Percentiles rank a stretch among this genome's conserved stretches.
Evolutionary conservation across 2,113 vertebrate species (phyloP).

Genomic region (Ploceus nigricollis): DNA sequence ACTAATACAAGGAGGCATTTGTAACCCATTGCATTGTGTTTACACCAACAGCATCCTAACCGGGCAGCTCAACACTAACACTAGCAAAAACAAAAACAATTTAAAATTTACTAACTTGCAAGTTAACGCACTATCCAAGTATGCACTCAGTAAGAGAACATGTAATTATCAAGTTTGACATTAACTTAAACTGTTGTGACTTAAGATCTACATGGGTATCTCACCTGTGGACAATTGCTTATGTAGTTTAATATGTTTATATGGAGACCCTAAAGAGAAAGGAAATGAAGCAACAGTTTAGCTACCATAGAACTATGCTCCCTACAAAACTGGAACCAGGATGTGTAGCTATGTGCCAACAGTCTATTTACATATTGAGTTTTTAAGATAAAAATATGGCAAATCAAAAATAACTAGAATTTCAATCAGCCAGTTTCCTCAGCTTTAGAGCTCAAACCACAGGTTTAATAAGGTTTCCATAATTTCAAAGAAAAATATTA

Average conservation of each 20-base stretch:
- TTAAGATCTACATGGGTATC: not conserved
- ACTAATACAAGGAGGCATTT: not conserved
- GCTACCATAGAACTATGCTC: accelerated
- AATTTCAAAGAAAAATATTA: not conserved
- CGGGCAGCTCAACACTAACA: not conserved
- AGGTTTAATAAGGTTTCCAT: not conserved
- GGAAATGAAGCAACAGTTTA: not conserved
- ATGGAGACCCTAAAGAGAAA: not conserved
- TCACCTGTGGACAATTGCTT: not conserved
- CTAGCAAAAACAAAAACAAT: not conserved
- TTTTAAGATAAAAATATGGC: not conserved
- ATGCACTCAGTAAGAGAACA: not conserved
- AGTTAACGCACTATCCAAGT: not conserved
- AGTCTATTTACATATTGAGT: not conserved
- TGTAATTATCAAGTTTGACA: not conserved
- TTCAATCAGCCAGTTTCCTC: not conserved
- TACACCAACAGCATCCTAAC: not conserved
- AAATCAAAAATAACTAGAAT: not conserved
- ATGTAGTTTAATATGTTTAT: not conserved
- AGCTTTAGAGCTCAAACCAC: not conserved
- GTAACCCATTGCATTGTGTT: not conserved
- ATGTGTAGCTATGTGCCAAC: not conserved
- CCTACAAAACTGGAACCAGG: not conserved
- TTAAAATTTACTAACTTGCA: not conserved
- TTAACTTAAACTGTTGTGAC: not conserved